Base-by-base conservation (phyloP, 2,888 invertebrate genomes). In the Terebella lapidaria region DNA sequence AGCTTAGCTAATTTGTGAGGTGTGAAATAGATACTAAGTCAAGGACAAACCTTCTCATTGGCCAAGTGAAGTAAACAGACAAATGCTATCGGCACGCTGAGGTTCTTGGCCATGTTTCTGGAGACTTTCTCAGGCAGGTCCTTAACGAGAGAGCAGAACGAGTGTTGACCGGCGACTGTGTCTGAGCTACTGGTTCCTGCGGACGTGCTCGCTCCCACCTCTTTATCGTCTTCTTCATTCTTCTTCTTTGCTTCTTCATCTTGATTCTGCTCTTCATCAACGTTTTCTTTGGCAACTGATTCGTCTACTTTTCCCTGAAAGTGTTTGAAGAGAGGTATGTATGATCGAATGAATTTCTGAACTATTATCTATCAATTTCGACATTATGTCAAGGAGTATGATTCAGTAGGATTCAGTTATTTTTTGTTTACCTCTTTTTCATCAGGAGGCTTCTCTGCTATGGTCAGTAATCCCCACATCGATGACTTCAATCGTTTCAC, bases 21-120 rank as follows among this genome's bases (percentile, higher is more conserved):
- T n/a, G n/a, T n/a, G n/a, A n/a, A n/a, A n/a, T n/a, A n/a, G n/a
- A n/a, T n/a, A n/a, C n/a, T n/a, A n/a, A n/a, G n/a, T n/a, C n/a
- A n/a, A n/a, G n/a, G n/a, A n/a, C n/a, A n/a, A 57, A 79, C 81
- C 75, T 88, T 87, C 75, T 93, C 92, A 76, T 93, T 93, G 1
- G 90, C 89, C 70, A 93, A 82, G 83, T 93, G 92, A 2, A 93
- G 82, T 22, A 92, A 83, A 0, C 91, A 89, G 26, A 90, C 86
- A 77, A 92, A 87, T 0, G 90, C 89, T 57, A 92, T 84, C 0
- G 90, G 88, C 27, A 88, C 85, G 73, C 89, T 90, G 56, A 93
- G 83, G 26, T 90, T 87, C 55, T 88, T 87, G 0, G 85, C 82
- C 85, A 89, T 89, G 65, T 83, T 85, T 10, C 69, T 63, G 0